These are phyloP conservation scores for Okapia johnstoni DNA, from an alignment of 2,113 vertebrate species.

Conservation along the genomic window DNA sequence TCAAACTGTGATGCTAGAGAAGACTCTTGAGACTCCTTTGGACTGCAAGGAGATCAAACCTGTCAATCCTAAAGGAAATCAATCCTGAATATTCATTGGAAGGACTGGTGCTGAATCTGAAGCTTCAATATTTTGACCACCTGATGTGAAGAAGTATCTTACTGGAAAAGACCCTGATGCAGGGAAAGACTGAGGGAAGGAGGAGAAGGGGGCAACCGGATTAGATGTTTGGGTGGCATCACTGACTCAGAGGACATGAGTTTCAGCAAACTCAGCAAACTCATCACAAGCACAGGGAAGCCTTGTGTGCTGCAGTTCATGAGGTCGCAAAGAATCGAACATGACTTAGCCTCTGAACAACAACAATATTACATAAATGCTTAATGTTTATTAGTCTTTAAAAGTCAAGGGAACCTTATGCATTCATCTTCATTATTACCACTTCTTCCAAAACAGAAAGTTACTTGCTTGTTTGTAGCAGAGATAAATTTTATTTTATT, in stretches of 20 bases:
- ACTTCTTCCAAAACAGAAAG: background rate
- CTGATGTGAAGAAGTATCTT: background rate
- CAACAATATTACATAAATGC: background rate
- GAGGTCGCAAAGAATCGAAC: background rate
- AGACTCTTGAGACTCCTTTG: background rate
- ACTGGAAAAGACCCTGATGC: background rate
- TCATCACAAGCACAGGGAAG: no score
- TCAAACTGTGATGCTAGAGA: background rate
- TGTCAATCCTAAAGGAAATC: background rate
- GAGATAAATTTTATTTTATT: background rate
- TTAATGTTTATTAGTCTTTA: background rate
- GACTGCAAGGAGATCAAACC: background rate
- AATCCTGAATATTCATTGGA: background rate
- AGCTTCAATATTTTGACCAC: background rate
- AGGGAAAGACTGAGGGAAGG: background rate
- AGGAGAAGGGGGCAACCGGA: background rate
- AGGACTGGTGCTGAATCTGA: background rate
- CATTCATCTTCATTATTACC: background rate
- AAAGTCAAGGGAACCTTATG: background rate
- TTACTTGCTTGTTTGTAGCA: background rate
- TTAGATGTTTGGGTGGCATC: background rate
- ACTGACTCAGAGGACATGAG: background rate
- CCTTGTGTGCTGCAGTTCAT: fast-evolving
- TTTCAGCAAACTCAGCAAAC: background rate
- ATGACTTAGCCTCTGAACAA: background rate